Conservation (phyloP, 2,797 vertebrate genomes). For the Yasuhikotakia modesta region DNA sequence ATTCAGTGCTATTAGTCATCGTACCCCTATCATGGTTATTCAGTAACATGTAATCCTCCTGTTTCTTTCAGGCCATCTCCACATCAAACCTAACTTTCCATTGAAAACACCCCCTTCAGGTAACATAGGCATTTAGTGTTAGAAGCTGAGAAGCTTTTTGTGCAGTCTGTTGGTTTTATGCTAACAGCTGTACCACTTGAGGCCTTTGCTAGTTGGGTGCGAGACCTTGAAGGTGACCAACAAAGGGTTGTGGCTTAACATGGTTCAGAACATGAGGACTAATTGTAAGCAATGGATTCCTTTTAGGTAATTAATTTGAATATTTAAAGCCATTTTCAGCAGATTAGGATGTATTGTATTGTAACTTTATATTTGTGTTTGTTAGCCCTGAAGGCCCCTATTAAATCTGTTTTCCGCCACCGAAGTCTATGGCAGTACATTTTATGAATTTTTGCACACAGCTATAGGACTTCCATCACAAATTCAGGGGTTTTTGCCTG, state of each 20-base stretch:
- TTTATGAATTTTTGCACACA: too few relatives aligned
- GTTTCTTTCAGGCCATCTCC: constrained; percentile 8
- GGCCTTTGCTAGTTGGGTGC: constrained; percentile 16
- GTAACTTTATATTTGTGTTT: too few relatives aligned
- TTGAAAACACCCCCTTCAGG: constrained; percentile 22
- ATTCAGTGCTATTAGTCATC: background rate
- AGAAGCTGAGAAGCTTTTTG: constrained; percentile 16
- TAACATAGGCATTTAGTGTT: background rate
- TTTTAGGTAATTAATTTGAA: background rate
- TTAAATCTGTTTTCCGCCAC: background rate
- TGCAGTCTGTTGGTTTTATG: constrained; percentile 38
- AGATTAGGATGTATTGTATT: too few relatives aligned
- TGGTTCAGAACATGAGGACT: background rate
- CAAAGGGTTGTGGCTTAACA: too few relatives aligned
- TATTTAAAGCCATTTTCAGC: background rate
- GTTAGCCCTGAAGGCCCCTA: background rate
- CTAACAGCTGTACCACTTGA: constrained; percentile 46
- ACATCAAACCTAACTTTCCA: background rate
- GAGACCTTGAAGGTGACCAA: constrained; percentile 17
- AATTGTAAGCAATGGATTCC: background rate
- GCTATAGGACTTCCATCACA: too few relatives aligned
- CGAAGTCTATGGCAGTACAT: too few relatives aligned
- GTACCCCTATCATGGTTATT: background rate
- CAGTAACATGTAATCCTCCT: background rate
- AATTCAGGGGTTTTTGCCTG: too few relatives aligned